Evolutionary conservation across 2,888 invertebrate genomes (phyloP).

Genomic region (Drosophila melanosoma): DNA sequence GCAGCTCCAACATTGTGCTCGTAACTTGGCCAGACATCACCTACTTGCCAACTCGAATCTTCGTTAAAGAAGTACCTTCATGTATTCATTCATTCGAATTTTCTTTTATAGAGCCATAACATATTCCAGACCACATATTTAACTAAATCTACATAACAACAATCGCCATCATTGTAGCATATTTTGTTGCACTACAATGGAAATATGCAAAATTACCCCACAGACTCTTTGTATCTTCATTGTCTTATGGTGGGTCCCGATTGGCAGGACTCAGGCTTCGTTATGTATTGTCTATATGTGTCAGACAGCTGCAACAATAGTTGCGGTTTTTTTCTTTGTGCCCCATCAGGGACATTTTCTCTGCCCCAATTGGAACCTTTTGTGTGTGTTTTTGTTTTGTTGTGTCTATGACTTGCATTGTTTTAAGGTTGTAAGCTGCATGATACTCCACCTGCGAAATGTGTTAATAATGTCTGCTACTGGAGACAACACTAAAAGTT

Average conservation of each 20-base stretch:
- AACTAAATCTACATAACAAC: slow-evolving; percentile 32
- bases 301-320: slow-evolving; percentile 63
- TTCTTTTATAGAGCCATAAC: neutral
- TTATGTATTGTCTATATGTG: slow-evolving; percentile 47
- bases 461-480: slow-evolving; percentile 35
- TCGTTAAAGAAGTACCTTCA: neutral
- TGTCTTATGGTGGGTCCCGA: slow-evolving; percentile 47
- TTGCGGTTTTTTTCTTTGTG: slow-evolving; percentile 16
- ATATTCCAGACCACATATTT: neutral
- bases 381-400: slow-evolving; percentile 38
- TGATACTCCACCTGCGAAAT: slow-evolving; percentile 18
- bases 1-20: slow-evolving; percentile 37
- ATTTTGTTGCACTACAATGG: slow-evolving; percentile 14
- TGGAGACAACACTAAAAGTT: neutral
- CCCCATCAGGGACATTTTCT: slow-evolving; percentile 15
- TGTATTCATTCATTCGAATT: neutral
- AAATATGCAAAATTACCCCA: slow-evolving; percentile 48
- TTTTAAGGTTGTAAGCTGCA: slow-evolving; percentile 11
- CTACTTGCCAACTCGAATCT: slow-evolving; percentile 3
- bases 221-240: slow-evolving; percentile 41
- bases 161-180: slow-evolving; percentile 34
- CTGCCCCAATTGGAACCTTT: slow-evolving; percentile 60
- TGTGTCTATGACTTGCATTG: slow-evolving; percentile 38
- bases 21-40: slow-evolving; percentile 52
- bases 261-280: slow-evolving; percentile 25